Base-by-base conservation (phyloP, 2,888 invertebrate genomes). In the Perizoma flavofasciatum region DNA sequence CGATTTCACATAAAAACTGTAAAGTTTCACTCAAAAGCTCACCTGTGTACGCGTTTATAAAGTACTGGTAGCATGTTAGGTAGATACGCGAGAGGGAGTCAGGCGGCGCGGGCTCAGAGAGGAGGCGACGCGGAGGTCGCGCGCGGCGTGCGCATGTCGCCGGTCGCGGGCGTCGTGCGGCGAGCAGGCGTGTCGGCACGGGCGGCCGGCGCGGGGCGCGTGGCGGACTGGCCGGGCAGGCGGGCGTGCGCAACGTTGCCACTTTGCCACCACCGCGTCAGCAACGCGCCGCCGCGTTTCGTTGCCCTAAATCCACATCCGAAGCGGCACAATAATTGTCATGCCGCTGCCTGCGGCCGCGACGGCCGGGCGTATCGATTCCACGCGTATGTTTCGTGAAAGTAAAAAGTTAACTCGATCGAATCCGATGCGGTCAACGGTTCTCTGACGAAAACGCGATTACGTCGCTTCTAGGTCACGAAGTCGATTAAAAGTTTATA, bases 381-480 rank as follows among this genome's bases (percentile, higher is more conserved):
- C 85, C 48, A 22, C 44, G 76, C 79, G 78, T 77, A 82, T 83
- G 76, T 84, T 81, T 79, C 83, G 85, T 86, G 83, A 86, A 86
- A 88, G 83, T 87, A 83, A 89, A 89, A 89, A 88, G 80, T 88
- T 86, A 85, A 86, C 87, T 83, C 88, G 83, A 86, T 86, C 85
- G 83, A 86, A 86, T 86, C 77, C 83, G 84, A 82, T 88, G 86
- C 88, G 86, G 88, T 83, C 86, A 81, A 83, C 79, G 81, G 73
- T 80, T 81, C 75, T 70, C 77, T 75, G 76, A 73, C 71, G 74
- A 80, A 81, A 83, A 84, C 86, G 83, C 83, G 81, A 82, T 80
- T 75, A 77, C 74, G 68, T 65, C 70, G 72, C 78, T 84, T 86
- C 83, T 88, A 84, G 88, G 85, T 85, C 89, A 83, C 82, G 80